These are phyloP conservation scores for Caranx ignobilis DNA, from an alignment of 2,113 vertebrate species.

Conservation along the genomic window DNA sequence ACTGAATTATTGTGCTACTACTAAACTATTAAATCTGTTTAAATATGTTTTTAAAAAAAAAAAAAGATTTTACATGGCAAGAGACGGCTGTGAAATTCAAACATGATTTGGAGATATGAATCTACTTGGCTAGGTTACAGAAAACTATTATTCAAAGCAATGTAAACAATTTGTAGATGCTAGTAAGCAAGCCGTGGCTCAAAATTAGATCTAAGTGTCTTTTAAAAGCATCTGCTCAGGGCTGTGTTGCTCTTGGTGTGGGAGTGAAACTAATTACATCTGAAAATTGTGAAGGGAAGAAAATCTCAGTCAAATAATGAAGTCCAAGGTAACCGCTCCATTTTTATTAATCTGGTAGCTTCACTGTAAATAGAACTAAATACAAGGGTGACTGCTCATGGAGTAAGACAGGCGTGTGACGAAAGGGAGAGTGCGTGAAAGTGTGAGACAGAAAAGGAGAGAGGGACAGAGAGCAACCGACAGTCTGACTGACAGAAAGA, in stretches of 20 bases:
- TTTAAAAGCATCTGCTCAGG: conserved; percentile 41
- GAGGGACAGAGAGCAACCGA: conserved; percentile 3
- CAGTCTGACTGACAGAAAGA: conserved; percentile 34
- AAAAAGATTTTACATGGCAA: too few relatives aligned
- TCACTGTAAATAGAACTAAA: conserved; percentile 52
- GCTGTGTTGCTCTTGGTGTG: conserved; percentile 29
- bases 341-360: conserved; percentile 50
- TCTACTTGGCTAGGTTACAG: background rate
- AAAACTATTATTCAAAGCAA: conserved; percentile 3
- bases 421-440: background rate
- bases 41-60: too few relatives aligned
- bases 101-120: background rate
- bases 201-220: conserved; percentile 32
- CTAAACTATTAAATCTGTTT: background rate
- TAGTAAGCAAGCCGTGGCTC: conserved; percentile 24
- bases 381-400: conserved; percentile 17
- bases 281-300: conserved; percentile 17
- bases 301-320: conserved; percentile 36
- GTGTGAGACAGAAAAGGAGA: conserved; percentile 11
- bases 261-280: conserved; percentile 62
- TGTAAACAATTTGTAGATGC: conserved; percentile 38
- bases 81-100: background rate
- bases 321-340: conserved; percentile 53
- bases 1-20: background rate
- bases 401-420: conserved; percentile 34